A percentile compares a stretch with the other conserved stretches of the same genome.
phyloP scores from a whole-genome alignment of 2,888 invertebrate species.

The Catocala nupta region DNA sequence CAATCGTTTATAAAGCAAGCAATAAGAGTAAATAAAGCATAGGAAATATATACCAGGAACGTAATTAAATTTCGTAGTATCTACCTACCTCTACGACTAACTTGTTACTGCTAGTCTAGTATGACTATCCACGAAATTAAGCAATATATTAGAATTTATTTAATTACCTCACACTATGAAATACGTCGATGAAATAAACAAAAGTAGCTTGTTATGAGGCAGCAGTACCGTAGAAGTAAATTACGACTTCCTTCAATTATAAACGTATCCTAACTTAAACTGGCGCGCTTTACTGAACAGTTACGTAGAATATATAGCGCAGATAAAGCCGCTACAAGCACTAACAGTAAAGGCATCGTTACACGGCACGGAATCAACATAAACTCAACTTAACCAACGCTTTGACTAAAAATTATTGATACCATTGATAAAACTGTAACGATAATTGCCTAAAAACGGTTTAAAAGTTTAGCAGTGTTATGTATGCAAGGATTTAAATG shows the following conservation, averaged over 20 bases:
- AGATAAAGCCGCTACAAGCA: slow-evolving; percentile 51
- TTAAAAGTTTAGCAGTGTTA: slow-evolving; percentile 1
- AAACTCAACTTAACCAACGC: slow-evolving; percentile 28
- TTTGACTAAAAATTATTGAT: slow-evolving; percentile 23
- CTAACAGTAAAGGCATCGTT: slow-evolving; percentile 41
- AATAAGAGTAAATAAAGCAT: too few species aligned
- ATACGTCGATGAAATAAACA: background rate
- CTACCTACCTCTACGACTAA: too few species aligned
- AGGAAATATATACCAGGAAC: too few species aligned
- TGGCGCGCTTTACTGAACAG: slow-evolving; percentile 48
- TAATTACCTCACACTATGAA: too few species aligned
- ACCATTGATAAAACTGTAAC: slow-evolving; percentile 20
- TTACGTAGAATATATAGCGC: slow-evolving; percentile 49
- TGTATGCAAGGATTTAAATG: background rate
- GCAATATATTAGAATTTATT: too few species aligned
- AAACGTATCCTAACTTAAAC: slow-evolving; percentile 48
- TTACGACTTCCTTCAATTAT: slow-evolving; percentile 48
- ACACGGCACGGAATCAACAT: slow-evolving; percentile 43
- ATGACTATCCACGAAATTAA: too few species aligned
- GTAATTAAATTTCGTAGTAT: too few species aligned
- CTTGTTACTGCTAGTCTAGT: too few species aligned
- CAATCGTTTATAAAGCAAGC: too few species aligned
- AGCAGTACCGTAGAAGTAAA: slow-evolving; percentile 30
- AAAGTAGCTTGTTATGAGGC: slow-evolving; percentile 20
- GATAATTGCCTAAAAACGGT: slow-evolving; percentile 16